phyloP scores from a whole-genome alignment of 2,888 invertebrate genomes.

The Drosophila aldrichi region DNA sequence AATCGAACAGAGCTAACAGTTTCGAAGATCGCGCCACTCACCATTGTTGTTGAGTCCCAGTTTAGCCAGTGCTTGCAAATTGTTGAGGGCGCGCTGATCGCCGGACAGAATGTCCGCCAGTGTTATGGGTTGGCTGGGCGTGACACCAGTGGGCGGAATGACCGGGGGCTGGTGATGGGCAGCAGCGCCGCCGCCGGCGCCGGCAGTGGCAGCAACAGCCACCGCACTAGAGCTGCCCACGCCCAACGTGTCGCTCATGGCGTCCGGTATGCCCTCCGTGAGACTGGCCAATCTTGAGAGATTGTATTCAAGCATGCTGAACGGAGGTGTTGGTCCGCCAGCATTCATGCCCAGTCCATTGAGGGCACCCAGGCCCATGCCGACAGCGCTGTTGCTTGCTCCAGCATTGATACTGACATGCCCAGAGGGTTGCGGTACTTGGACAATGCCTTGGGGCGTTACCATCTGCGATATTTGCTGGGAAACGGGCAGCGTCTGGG shows the following conservation, averaged over 20 bases:
- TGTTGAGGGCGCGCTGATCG: conserved; percentile 92
- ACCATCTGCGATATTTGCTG: conserved; percentile 61
- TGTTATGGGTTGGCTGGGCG: conserved; percentile 88
- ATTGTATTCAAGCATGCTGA: conserved; percentile 94
- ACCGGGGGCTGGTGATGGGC: conserved; percentile 75
- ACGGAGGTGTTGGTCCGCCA: conserved; percentile 85
- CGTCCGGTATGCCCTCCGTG: conserved; percentile 88
- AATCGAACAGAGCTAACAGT: background rate
- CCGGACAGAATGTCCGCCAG: conserved; percentile 92
- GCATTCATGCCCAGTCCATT: conserved; percentile 70
- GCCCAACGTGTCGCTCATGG: conserved; percentile 82
- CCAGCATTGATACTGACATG: conserved; percentile 63
- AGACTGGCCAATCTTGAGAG: conserved; percentile 93
- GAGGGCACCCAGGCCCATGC: conserved; percentile 45
- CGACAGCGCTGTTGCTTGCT: conserved; percentile 60
- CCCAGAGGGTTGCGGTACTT: conserved; percentile 45
- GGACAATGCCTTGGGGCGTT: conserved; percentile 64
- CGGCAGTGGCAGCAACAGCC: conserved; percentile 38
- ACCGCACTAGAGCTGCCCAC: conserved; percentile 57
- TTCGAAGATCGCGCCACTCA: conserved; percentile 82
- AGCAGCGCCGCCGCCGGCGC: conserved; percentile 29
- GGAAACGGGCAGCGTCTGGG: conserved; percentile 39
- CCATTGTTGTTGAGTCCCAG: conserved; percentile 90
- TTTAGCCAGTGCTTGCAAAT: conserved; percentile 95
- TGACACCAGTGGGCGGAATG: conserved; percentile 86